Percentiles rank a stretch among this genome's conserved stretches.
phyloP scores from a whole-genome alignment of 2,888 invertebrate genomes.

The Aproaerema taeniolella region DNA sequence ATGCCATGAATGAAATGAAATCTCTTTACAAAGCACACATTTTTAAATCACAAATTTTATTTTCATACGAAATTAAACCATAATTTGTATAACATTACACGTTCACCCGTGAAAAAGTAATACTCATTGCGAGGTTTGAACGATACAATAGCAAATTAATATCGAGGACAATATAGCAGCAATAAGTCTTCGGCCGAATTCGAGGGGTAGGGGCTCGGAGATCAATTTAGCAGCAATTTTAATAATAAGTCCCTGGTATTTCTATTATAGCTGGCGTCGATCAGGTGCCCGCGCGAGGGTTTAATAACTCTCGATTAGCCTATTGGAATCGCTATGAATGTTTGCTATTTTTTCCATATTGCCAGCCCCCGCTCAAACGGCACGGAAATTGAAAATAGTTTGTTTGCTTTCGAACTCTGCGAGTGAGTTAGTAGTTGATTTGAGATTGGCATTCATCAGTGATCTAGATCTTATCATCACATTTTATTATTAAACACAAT shows the following conservation, averaged over 20 bases:
- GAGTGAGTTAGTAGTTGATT: no score
- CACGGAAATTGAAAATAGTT: slow-evolving; percentile 59
- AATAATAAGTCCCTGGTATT: slow-evolving; percentile 78
- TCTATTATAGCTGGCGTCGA: slow-evolving; percentile 75
- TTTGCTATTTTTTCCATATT: slow-evolving; percentile 72
- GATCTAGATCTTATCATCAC: no score
- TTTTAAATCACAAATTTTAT: no score
- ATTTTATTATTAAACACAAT: no score
- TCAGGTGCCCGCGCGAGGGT: slow-evolving; percentile 69
- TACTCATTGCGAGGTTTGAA: neutral
- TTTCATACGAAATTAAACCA: neutral
- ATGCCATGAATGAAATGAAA: no score
- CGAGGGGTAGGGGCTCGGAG: slow-evolving; percentile 67
- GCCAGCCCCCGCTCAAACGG: slow-evolving; percentile 36
- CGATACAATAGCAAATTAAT: slow-evolving; percentile 30
- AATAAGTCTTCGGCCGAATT: slow-evolving; percentile 35
- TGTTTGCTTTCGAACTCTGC: no score
- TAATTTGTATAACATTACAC: neutral
- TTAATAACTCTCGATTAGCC: slow-evolving; percentile 76
- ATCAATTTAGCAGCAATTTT: slow-evolving; percentile 78
- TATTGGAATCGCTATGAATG: slow-evolving; percentile 75
- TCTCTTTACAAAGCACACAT: no score
- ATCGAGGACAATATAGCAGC: slow-evolving; percentile 36
- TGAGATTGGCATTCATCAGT: no score
- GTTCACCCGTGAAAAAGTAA: no score